Conservation (phyloP, 2,113 vertebrate species). For the Corvus moneduloides region DNA sequence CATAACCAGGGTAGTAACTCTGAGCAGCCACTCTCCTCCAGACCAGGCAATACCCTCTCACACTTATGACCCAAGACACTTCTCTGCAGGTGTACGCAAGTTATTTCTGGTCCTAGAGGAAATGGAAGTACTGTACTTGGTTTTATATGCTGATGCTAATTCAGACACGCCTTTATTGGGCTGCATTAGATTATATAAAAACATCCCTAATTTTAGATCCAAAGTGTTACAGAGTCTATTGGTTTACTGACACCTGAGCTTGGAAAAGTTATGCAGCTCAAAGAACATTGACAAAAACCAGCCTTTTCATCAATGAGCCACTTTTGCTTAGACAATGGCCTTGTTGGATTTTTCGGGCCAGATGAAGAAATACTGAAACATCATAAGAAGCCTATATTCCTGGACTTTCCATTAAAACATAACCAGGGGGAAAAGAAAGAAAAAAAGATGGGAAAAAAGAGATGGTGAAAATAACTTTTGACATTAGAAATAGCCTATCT, state of each 20-base stretch:
- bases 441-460: background rate
- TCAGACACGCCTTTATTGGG: background rate
- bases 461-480: background rate
- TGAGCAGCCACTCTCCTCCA: background rate
- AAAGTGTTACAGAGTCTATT: background rate
- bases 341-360: background rate
- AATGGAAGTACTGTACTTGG: background rate
- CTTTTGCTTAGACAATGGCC: background rate
- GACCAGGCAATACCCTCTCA: background rate
- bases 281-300: background rate
- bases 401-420: background rate
- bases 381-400: background rate
- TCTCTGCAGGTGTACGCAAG: background rate
- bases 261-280: background rate
- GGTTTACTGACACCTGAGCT: background rate
- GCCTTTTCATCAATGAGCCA: background rate
- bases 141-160: background rate
- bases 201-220: background rate
- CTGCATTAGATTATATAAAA: background rate
- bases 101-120: background rate
- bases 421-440: background rate
- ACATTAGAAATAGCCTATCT: background rate
- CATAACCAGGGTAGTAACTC: background rate
- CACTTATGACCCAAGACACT: background rate
- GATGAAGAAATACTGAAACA: background rate